These are phyloP conservation scores for Alviniconcha strummeri DNA, from an alignment of 2,888 invertebrate species.

Conservation along the genomic window DNA sequence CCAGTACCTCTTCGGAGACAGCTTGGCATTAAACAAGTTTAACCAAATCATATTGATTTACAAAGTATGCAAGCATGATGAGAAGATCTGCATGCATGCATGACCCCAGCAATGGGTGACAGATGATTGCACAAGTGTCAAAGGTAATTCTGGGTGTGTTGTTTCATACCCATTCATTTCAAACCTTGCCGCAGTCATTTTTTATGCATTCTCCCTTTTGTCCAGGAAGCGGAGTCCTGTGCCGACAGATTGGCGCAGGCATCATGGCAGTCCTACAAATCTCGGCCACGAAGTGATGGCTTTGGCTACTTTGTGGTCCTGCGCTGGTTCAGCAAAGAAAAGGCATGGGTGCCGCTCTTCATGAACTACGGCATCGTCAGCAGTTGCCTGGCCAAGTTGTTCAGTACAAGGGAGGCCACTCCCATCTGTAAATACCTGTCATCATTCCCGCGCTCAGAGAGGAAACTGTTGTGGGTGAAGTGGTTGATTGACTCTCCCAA, in stretches of 20 bases:
- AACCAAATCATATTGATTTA: no score
- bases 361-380: not conserved
- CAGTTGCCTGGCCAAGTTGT: not conserved
- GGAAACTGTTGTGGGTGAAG: not conserved
- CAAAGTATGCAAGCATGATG: no score
- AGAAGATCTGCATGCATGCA: no score
- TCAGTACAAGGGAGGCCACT: not conserved
- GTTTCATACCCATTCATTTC: not conserved
- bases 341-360: not conserved
- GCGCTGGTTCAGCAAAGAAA: not conserved
- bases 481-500: not conserved
- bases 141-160: not conserved
- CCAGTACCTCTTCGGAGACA: no score
- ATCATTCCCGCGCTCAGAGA: not conserved
- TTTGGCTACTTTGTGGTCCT: not conserved
- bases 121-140: no score
- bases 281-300: not conserved
- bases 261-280: not conserved
- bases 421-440: constrained; percentile 17
- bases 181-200: no score
- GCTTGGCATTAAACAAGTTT: no score
- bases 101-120: no score
- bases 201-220: no score
- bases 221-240: not conserved
- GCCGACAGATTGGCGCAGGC: not conserved